Evolutionary conservation across 2,797 vertebrate genomes (phyloP).

Genomic region (Champsocephalus esox): DNA sequence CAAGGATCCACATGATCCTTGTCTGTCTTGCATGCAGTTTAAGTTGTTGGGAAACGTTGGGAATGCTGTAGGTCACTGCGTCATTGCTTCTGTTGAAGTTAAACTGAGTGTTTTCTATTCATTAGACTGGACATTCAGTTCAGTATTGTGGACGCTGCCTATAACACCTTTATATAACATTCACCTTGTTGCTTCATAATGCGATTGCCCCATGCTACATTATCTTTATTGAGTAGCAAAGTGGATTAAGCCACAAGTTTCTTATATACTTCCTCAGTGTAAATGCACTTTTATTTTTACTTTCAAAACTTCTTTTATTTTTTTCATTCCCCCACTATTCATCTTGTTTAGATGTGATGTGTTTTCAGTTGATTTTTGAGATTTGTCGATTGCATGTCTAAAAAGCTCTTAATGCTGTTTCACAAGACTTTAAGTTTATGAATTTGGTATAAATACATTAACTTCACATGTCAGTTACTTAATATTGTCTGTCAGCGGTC

Average conservation of each 20-base stretch:
- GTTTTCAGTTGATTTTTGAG: background rate
- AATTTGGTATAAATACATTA: too few species aligned
- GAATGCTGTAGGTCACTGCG: background rate
- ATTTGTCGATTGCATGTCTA: background rate
- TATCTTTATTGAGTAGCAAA: background rate
- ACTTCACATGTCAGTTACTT: background rate
- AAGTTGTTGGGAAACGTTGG: background rate
- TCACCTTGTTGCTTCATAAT: background rate
- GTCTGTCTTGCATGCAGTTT: background rate
- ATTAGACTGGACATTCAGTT: background rate
- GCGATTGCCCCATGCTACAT: constrained; percentile 4
- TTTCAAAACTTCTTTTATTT: background rate
- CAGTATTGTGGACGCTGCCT: background rate
- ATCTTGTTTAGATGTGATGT: background rate
- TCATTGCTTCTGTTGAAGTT: background rate
- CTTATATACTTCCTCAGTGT: background rate
- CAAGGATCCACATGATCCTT: background rate
- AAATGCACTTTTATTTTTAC: background rate
- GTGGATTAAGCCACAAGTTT: background rate
- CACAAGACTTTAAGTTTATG: background rate
- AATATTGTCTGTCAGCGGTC: background rate
- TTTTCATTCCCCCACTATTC: too few species aligned
- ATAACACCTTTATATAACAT: constrained; percentile 6
- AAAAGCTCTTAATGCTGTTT: background rate
- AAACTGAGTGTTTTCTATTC: background rate